A percentile compares a stretch with the other conserved stretches of the same genome.
phyloP scores from a whole-genome alignment of 2,888 invertebrate species.

The Caenorhabditis japonica region DNA sequence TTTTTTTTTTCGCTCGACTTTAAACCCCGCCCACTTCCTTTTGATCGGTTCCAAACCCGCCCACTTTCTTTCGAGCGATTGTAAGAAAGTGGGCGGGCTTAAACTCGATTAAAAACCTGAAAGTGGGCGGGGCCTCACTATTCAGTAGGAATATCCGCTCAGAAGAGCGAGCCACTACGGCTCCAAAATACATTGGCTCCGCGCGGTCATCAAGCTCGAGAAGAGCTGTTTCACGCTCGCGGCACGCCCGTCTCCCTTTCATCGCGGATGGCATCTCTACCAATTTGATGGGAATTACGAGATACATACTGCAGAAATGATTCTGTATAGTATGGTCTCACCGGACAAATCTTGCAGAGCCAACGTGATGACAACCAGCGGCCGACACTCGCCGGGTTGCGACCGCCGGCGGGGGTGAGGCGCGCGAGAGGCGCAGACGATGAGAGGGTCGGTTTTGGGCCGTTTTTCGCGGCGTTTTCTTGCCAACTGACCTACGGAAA shows the following conservation, averaged over 20 bases:
- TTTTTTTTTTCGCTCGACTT: conserved; percentile 1
- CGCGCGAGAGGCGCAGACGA: neutral
- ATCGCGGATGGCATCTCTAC: conserved; percentile 31
- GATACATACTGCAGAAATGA: conserved; percentile 59
- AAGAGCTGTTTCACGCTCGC: conserved; percentile 13
- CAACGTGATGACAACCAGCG: neutral
- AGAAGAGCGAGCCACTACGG: conserved; percentile 28
- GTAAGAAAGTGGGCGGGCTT: too few species aligned
- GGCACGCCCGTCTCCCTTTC: conserved; percentile 9
- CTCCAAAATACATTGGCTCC: conserved; percentile 9
- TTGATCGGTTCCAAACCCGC: too few species aligned
- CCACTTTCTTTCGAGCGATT: too few species aligned
- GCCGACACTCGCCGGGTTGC: conserved; percentile 12
- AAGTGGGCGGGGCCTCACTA: too few species aligned
- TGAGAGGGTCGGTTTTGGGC: neutral
- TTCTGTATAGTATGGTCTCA: conserved; percentile 58
- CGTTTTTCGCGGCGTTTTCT: neutral
- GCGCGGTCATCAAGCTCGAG: conserved; percentile 8
- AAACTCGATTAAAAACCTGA: too few species aligned
- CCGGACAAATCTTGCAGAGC: neutral
- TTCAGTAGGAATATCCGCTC: conserved; percentile 24
- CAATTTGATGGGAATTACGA: conserved; percentile 47
- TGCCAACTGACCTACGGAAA: conserved; percentile 63
- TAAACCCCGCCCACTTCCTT: too few species aligned
- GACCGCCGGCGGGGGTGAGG: neutral